Evolutionary conservation across 2,797 vertebrate genomes (phyloP).

Genomic region (Syndactyla subalaris): DNA sequence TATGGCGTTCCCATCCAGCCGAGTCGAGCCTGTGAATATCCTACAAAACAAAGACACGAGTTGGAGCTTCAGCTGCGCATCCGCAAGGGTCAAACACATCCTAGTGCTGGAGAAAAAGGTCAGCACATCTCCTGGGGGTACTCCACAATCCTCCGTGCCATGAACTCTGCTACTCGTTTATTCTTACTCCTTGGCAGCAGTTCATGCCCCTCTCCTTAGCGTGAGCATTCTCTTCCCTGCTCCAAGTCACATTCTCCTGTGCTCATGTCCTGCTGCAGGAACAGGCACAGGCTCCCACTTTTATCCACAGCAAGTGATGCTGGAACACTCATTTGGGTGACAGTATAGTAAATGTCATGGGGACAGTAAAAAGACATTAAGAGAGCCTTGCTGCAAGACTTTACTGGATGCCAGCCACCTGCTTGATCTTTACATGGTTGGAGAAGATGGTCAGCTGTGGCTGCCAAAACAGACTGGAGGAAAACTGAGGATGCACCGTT

Average conservation of each 20-base stretch:
- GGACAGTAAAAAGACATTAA: neutral
- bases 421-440: neutral
- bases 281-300: neutral
- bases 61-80: neutral
- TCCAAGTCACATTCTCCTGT: neutral
- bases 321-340: neutral
- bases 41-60: constrained; percentile 68
- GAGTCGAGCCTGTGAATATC: constrained; percentile 95
- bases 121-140: neutral
- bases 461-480: neutral
- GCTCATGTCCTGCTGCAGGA: neutral
- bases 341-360: neutral
- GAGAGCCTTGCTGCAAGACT: neutral
- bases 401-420: neutral
- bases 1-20: constrained; percentile 93
- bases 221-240: neutral
- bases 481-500: neutral
- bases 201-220: neutral
- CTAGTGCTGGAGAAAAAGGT: neutral
- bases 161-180: neutral
- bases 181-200: neutral
- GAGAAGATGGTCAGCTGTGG: neutral
- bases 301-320: neutral
- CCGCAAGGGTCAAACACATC: neutral
- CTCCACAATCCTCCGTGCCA: neutral